Base-by-base conservation (phyloP, 2,797 vertebrate species). In the Chanos chanos region DNA sequence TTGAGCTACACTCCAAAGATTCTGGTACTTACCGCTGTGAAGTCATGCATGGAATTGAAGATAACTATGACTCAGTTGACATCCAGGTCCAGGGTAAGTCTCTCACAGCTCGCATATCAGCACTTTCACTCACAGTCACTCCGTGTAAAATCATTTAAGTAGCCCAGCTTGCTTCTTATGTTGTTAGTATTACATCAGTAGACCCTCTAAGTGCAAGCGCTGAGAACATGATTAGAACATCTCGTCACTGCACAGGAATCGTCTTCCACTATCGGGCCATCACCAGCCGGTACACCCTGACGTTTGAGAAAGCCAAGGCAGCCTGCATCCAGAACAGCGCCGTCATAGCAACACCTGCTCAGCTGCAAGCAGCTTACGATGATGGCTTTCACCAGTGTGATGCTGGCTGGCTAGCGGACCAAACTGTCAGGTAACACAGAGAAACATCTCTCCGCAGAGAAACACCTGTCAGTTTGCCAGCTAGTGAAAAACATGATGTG, bases 251-350 rank as follows among this genome's bases (percentile, higher is more conserved):
- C 22, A 21, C 79, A 99, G 97, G 97, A 7, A 82, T 98, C 0
- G 94, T 99, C 25, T 99, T 99, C 84, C 97, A 99, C 79, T 99
- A 99, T 80, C 88, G 97, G 75, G 94, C 95, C 54, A 98, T 98
- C 76, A 91, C 94, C 66, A 93, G 89, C 0, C 93, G 97, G 68
- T 99, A 99, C 82, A 98, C 93, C 5, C 79, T 99, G 69, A 93
- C 92, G 12, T 99, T 95, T 3, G 93, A 95, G 81, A 89, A 87
- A 69, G 97, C 97, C 5, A 94, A 97, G 73, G 87, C 90, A 21
- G 96, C 94, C 15, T 99, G 97, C 61, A 84, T 93, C 54, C 92
- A 94, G 75, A 99, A 96, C 88, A 92, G 91, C 0, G 96, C 94
- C 12, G 83, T 87, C 74, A 97, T 99, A 0, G 96, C 96, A 40